Percentiles rank a stretch among this genome's conserved stretches.
These are phyloP conservation scores for Panurus biarmicus DNA, from an alignment of 2,113 vertebrate species.

Conservation along the genomic window DNA sequence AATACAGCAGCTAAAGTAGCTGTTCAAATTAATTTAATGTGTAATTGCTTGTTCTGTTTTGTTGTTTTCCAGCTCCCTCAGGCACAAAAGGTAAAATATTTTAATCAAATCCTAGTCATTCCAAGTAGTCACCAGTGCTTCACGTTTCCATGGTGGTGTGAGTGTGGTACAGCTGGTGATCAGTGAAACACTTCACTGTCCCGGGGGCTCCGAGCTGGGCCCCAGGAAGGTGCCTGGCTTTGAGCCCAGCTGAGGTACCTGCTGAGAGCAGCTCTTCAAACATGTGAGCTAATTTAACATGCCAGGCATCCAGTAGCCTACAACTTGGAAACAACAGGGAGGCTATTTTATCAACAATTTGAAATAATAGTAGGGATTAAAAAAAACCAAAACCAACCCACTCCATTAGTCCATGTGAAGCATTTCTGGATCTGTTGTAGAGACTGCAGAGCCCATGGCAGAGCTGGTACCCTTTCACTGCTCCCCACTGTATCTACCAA, in stretches of 20 bases:
- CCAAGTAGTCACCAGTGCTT: constrained; percentile 50
- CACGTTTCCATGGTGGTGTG: constrained; percentile 58
- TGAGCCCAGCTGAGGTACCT: background rate
- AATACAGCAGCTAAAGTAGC: background rate
- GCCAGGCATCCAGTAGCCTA: background rate
- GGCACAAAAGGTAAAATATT: constrained; percentile 91
- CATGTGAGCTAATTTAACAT: background rate
- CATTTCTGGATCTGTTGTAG: background rate
- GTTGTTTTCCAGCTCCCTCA: constrained; percentile 89
- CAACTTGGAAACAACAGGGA: background rate
- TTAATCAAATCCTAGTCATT: constrained; percentile 67
- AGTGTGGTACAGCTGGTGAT: constrained; percentile 38
- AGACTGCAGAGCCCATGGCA: background rate
- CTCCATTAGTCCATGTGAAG: background rate
- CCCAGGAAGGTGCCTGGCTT: background rate
- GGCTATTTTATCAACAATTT: background rate
- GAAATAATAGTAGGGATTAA: background rate
- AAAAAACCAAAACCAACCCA: background rate
- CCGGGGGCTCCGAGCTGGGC: background rate
- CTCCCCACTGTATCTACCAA: constrained; percentile 56
- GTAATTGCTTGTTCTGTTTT: constrained; percentile 70
- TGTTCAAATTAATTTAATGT: constrained; percentile 36
- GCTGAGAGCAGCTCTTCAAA: background rate
- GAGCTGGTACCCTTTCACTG: constrained; percentile 61
- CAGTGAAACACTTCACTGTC: constrained; percentile 61